Evolutionary conservation across 2,888 invertebrate species (phyloP).

Genomic region (Apamea sordens): DNA sequence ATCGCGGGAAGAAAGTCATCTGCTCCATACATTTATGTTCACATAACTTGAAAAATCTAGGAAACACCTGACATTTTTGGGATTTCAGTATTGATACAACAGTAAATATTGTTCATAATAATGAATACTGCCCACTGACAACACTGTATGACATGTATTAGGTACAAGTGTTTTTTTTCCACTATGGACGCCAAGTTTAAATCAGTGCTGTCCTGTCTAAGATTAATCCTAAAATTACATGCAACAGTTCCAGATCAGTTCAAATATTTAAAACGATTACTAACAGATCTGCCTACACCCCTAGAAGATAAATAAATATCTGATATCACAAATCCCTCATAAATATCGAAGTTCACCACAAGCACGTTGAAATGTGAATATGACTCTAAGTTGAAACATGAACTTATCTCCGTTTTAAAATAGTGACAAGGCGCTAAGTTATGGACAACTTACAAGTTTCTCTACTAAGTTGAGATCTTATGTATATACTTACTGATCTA

Average conservation of each 20-base stretch:
- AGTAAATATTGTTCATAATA: too few species aligned
- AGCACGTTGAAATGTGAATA: conserved; percentile 31
- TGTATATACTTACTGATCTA: conserved; percentile 3
- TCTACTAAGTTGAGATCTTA: conserved; percentile 19
- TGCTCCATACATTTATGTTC: too few species aligned
- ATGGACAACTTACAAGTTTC: conserved; percentile 40
- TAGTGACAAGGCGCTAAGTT: conserved; percentile 48
- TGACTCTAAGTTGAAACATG: conserved; percentile 42
- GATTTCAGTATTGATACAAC: too few species aligned
- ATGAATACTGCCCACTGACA: too few species aligned
- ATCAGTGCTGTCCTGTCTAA: background rate
- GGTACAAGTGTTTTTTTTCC: background rate
- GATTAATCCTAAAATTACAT: background rate
- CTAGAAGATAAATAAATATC: background rate
- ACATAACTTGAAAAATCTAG: too few species aligned
- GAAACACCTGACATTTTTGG: too few species aligned
- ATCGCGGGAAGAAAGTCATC: too few species aligned
- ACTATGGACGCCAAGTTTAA: background rate
- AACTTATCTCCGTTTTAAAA: conserved; percentile 61
- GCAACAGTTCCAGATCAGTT: background rate
- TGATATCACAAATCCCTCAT: background rate
- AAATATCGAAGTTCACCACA: conserved; percentile 5
- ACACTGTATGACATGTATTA: background rate
- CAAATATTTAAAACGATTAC: background rate
- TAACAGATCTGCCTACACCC: background rate